These are phyloP conservation scores for Gila orcuttii DNA, from an alignment of 2,113 vertebrate species.

Conservation along the genomic window DNA sequence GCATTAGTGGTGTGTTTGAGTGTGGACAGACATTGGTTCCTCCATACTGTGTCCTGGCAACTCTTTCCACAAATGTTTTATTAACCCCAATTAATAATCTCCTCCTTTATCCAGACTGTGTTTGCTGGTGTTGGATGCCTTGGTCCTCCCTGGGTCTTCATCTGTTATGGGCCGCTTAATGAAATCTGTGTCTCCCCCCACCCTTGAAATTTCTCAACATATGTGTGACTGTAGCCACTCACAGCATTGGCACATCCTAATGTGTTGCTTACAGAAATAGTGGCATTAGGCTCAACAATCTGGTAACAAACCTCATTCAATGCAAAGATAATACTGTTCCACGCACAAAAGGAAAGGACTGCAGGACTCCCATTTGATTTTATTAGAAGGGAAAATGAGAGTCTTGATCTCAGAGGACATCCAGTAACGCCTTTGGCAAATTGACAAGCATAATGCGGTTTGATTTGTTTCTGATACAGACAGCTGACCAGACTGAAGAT, in stretches of 20 bases:
- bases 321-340: slow-evolving; percentile 79
- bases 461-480: slow-evolving; percentile 74
- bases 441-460: slow-evolving; percentile 81
- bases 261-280: slow-evolving; percentile 69
- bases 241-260: slow-evolving; percentile 76
- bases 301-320: slow-evolving; percentile 74
- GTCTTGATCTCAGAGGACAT: slow-evolving; percentile 90
- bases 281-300: slow-evolving; percentile 74
- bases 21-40: slow-evolving; percentile 9
- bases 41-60: slow-evolving; percentile 68
- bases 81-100: slow-evolving; percentile 63
- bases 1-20: slow-evolving; percentile 10
- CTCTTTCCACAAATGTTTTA: slow-evolving; percentile 63
- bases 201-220: slow-evolving; percentile 68
- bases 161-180: slow-evolving; percentile 66
- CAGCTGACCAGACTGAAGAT: slow-evolving; percentile 70
- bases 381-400: slow-evolving; percentile 91
- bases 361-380: slow-evolving; percentile 83
- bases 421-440: slow-evolving; percentile 85
- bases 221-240: slow-evolving; percentile 70
- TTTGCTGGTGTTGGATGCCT: slow-evolving; percentile 63
- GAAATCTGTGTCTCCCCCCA: slow-evolving; percentile 68
- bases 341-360: slow-evolving; percentile 74
- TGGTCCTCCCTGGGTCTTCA: slow-evolving; percentile 61
- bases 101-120: slow-evolving; percentile 47